phyloP scores from a whole-genome alignment of 2,113 vertebrate genomes.

The Dipodomys spectabilis region DNA sequence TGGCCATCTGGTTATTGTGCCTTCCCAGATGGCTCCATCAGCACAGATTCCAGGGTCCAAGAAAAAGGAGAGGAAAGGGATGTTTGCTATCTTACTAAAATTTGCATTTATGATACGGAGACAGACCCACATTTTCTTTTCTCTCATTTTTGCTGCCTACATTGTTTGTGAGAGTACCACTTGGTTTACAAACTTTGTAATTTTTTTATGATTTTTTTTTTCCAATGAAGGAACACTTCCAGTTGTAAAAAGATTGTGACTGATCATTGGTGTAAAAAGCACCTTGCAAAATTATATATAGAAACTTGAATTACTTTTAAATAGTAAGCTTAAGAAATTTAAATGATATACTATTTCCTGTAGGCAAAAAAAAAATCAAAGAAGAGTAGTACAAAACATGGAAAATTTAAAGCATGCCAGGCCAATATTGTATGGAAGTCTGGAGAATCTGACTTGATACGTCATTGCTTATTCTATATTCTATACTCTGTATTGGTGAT shows the following conservation, averaged over 20 bases:
- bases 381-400: background rate
- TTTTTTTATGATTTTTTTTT: slow-evolving; percentile 24
- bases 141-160: background rate
- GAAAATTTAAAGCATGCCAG: background rate
- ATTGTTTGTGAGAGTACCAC: slow-evolving; percentile 22
- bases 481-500: background rate
- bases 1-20: slow-evolving; percentile 82
- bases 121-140: slow-evolving; percentile 33
- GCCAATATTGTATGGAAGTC: background rate
- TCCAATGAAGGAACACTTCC: slow-evolving; percentile 3
- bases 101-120: slow-evolving; percentile 49
- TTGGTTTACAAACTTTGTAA: background rate
- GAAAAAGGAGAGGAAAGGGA: background rate
- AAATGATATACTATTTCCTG: background rate
- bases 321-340: background rate
- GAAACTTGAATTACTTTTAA: background rate
- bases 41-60: slow-evolving; percentile 39
- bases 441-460: too few species aligned
- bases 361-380: background rate
- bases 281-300: background rate
- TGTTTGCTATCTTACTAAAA: slow-evolving; percentile 61
- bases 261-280: background rate
- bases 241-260: background rate
- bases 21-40: slow-evolving; percentile 72
- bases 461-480: background rate